Evolutionary conservation across 2,797 vertebrate genomes (phyloP).

Genomic region (Crax fasciolata): DNA sequence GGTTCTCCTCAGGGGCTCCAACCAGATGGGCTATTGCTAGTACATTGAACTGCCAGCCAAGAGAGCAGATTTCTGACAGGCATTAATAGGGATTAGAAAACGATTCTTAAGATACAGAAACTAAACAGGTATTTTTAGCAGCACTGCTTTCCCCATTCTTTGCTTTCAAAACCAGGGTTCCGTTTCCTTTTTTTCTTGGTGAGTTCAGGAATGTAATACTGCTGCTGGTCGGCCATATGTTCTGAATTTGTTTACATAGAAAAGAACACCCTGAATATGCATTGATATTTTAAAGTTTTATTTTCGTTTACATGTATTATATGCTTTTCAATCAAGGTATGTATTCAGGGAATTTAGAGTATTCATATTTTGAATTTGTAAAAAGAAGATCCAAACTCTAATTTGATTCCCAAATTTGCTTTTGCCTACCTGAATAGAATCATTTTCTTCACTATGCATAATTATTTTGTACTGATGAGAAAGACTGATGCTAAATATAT

Average conservation of each 20-base stretch:
- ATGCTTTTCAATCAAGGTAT: neutral
- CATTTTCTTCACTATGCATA: neutral
- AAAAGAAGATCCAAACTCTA: neutral
- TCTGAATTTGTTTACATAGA: constrained; percentile 24
- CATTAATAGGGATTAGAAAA: neutral
- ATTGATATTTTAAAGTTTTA: neutral
- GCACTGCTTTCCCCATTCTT: neutral
- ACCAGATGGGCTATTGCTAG: constrained; percentile 27
- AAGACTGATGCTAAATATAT: neutral
- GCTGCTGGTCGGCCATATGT: constrained; percentile 13
- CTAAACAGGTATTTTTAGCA: neutral
- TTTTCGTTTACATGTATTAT: neutral
- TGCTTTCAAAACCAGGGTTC: neutral
- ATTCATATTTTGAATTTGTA: neutral
- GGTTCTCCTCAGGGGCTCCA: constrained; percentile 23
- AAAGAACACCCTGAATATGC: constrained; percentile 16
- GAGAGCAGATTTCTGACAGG: neutral
- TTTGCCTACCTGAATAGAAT: neutral
- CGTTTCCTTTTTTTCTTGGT: neutral
- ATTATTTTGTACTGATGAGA: neutral
- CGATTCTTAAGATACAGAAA: neutral
- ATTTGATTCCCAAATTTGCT: neutral
- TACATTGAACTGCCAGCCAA: neutral
- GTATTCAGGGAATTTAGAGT: neutral
- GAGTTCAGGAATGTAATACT: neutral